A percentile compares a stretch with the other conserved stretches of the same genome.
These are phyloP conservation scores for Meda fulgida DNA, from an alignment of 2,797 vertebrate genomes.

Conservation along the genomic window DNA sequence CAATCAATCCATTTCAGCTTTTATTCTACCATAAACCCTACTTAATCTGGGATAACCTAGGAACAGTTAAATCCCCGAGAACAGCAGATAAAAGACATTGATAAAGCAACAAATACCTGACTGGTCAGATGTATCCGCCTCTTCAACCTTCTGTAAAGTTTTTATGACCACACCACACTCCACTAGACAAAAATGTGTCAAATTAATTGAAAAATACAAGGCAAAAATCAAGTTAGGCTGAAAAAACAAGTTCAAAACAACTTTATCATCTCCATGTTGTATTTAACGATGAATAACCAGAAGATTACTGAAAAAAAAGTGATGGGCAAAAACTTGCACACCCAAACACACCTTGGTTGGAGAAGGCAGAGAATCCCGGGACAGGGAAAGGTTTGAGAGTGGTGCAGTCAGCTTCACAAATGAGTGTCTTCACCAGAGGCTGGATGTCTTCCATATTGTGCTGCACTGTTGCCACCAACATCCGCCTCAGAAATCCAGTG, in stretches of 20 bases:
- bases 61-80: neutral
- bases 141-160: conserved; percentile 77
- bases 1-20: neutral
- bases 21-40: neutral
- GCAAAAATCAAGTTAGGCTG: neutral
- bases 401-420: conserved; percentile 93
- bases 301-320: neutral
- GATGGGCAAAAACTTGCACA: neutral
- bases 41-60: neutral
- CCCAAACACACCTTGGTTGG: conserved; percentile 83
- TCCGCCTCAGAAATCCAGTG: conserved; percentile 90
- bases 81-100: neutral
- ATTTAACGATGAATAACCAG: neutral
- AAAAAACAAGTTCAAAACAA: neutral
- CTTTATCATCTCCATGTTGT: neutral
- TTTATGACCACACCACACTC: conserved; percentile 91
- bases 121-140: conserved; percentile 72
- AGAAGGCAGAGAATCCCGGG: conserved; percentile 73
- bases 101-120: conserved; percentile 64
- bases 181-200: conserved; percentile 72
- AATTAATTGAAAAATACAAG: neutral
- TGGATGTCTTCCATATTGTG: conserved; percentile 91
- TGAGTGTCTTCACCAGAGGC: conserved; percentile 88
- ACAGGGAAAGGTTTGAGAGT: conserved; percentile 81
- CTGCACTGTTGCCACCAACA: conserved; percentile 87